Evolutionary conservation across 2,113 vertebrate species (phyloP), one percentile per base, ranked within the genome.

Genomic region (Athene cunicularia): DNA sequence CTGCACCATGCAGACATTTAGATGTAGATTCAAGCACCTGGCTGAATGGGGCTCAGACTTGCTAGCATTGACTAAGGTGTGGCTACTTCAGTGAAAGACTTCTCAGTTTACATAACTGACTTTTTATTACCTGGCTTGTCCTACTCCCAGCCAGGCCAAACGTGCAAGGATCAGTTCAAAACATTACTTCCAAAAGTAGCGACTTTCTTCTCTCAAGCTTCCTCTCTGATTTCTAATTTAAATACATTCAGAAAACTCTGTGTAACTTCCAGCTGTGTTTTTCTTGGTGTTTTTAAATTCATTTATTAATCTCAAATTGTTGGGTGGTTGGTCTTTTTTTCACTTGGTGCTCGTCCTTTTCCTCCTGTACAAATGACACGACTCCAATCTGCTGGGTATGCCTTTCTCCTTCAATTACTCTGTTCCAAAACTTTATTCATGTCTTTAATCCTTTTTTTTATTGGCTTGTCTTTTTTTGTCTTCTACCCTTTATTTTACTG

Each of bases 401-500:
- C 62, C 28, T 86, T 90, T 89, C 67, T 93, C 63, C 64, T 95
- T 93, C 90, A 93, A 4, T 93, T 97, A 74, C 63, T 91, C 86
- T 14, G 3, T 83, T 75, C 84, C 70, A 70, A 94, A 95, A 86
- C 55, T 91, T 93, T 62, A n/a, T 85, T 94, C 30, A 0, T 81
- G 74, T 70, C 67, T 91, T 52, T 87, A 82, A 76, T 92, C 30
- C 56, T 81, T 74, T 92, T 77, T 77, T 59, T 80, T 24, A 73
- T 75, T 94, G 94, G 45, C 66, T 70, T 94, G 56, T 82, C 95
- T 95, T 91, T 90, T 95, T 96, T 95, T 91, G n/a, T 93, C 89
- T 88, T 89, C 80, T 70, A 94, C 87, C 63, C 95, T 93, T 96
- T 91, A 97, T 94, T 97, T 97, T 97, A 43, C 75, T 92, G 63